Base-by-base conservation (phyloP, 2,888 invertebrate genomes). In the Lysandra bellargus region DNA sequence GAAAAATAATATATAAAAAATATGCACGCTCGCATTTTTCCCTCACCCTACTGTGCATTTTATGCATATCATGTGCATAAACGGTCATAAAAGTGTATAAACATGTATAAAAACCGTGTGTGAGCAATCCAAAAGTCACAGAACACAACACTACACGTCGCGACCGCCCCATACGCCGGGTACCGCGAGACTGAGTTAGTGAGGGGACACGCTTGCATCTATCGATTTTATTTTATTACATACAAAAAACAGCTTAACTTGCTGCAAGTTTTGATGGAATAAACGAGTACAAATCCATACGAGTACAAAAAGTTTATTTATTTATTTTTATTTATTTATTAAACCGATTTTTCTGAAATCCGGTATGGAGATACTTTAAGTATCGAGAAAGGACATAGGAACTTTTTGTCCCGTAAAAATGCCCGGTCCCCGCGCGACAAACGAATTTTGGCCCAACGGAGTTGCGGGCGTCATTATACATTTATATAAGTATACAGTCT, bases 121-220 rank as follows among this genome's bases (percentile, higher is more conserved):
- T 14, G 49, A 76, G 76, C 76, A 76, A 76, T 76, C 76, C 76
- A 76, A 57, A 57, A 30, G 33, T 30, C 75, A 76, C 76, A 37
- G 14, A 57, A 14, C 76, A 76, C 76, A 57, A 53, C 53, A 76
- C 76, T 76, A 74, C 76, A 53, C 76, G 14, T 74, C 80, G 53
- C 81, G 80, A 78, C 80, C 78, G 78, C 78, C 79, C 23, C 60
- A 64, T 49, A 74, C 81, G 81, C 81, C 81, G 80, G 79, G 53
- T 44, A 74, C 76, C 81, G 80, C 80, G 79, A 78, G 79, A 81
- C 81, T 81, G 75, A 60, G n/a, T 76, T 81, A 81, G 81, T 80
- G 81, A 78, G 80, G 80, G 79, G 79, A 76, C 49, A 60, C 57
- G 64, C 49, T 37, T 64, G 64, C 64, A 78, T 23, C 37, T 64